Base-by-base conservation (phyloP, 2,113 vertebrate species). In the Sorex fumeus region DNA sequence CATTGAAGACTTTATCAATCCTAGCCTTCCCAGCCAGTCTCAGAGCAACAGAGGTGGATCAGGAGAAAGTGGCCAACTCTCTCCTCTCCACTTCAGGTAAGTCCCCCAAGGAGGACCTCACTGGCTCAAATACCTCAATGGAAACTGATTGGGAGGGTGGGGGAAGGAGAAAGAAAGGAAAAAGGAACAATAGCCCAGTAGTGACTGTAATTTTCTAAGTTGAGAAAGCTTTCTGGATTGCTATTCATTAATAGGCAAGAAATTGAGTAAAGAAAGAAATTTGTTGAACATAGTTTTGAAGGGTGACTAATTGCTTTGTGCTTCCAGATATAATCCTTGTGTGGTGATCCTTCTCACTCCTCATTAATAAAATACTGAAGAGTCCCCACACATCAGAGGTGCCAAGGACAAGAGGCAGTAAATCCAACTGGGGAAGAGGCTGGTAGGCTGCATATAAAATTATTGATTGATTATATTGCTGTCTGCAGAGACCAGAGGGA, bases 321-420 rank as follows among this genome's bases (percentile, higher is more conserved):
- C 32, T 77, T 72, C 25, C 2, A 81, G 16, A 28, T 12, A 21
- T 64, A 72, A 87, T 18, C 3, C 3, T 67, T 53, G 18, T 10
- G 23, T 4, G 79, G 7, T 66, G 60, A 62, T 27, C 53, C 53
- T 6, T 16, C 34, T 71, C 27, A 21, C 27, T 77, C 15, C 12
- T 13, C 10, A 64, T 74, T 79, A 85, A 90, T 43, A 87, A 91
- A 91, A 81, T 72, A 87, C 10, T 57, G 36, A 64, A 15, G 57
- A 69, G 16, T 50, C 57, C 57, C 53, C 53, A 18, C 2, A 45
- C 12, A 57, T 18, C 4, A 84, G 8, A 82, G 45, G 28, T 72
- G 64, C 18, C 75, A 32, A 64, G 84, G 34, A 83, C 15, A 47
- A 21, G n/a, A 60, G 16, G 9, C 4, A 60, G 12, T 34, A 60